phyloP scores from a whole-genome alignment of 1,140 invertebrate species.

The Drosophila sturtevanti region DNA sequence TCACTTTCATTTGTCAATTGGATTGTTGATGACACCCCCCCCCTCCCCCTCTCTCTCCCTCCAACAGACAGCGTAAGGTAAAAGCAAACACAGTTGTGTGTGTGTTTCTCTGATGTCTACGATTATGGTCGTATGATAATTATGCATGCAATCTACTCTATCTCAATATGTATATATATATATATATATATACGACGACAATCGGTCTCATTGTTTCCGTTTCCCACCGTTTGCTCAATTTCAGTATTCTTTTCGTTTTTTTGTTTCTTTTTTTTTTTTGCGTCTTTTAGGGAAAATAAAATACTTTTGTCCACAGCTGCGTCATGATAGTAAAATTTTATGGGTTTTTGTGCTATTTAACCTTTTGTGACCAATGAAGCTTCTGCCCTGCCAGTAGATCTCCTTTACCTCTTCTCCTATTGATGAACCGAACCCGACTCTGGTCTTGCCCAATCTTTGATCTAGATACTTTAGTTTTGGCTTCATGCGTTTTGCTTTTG shows the following conservation, averaged over 20 bases:
- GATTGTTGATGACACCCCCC: constrained; percentile 57
- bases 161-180: constrained; percentile 1
- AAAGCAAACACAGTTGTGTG: constrained; percentile 66
- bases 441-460: constrained; percentile 16
- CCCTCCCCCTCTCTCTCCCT: constrained; percentile 10
- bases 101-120: constrained; percentile 45
- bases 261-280: background rate
- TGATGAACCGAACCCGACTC: background rate
- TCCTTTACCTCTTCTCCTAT: background rate
- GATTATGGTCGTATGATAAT: constrained; percentile 75
- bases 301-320: constrained; percentile 68
- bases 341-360: constrained; percentile 71
- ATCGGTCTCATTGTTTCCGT: constrained; percentile 79
- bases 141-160: constrained; percentile 61
- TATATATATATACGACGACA: constrained; percentile 50
- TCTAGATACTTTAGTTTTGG: constrained; percentile 34
- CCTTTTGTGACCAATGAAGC: constrained; percentile 54
- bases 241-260: constrained; percentile 15
- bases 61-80: background rate
- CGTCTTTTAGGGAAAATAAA: constrained; percentile 34
- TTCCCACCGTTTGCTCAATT: constrained; percentile 59
- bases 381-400: constrained; percentile 9
- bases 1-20: constrained; percentile 78
- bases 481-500: constrained; percentile 49
- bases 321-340: constrained; percentile 64